Evolutionary conservation across 2,888 invertebrate species (phyloP).

Genomic region (Criorhina ranunculi): DNA sequence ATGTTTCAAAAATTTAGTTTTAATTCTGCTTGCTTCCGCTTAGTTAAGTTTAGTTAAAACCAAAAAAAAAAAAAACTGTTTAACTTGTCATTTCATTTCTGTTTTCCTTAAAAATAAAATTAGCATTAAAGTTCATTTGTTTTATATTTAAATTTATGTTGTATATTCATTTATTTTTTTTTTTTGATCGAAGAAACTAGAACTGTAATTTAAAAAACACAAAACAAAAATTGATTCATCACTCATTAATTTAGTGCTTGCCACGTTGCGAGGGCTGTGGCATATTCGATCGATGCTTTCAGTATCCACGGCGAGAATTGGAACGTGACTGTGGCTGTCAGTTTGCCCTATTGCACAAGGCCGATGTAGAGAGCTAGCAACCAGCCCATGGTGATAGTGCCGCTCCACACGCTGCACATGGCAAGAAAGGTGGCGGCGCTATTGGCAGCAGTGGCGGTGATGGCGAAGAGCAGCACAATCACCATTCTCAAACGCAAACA

Average conservation of each 20-base stretch:
- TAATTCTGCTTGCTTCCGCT: slow-evolving; percentile 74
- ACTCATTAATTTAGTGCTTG: slow-evolving; percentile 82
- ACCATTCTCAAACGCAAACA: slow-evolving; percentile 63
- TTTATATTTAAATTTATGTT: slow-evolving; percentile 21
- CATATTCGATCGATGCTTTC: slow-evolving; percentile 95
- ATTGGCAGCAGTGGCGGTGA: slow-evolving; percentile 78
- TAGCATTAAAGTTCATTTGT: not conserved
- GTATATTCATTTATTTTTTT: slow-evolving; percentile 17
- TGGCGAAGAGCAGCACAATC: slow-evolving; percentile 68
- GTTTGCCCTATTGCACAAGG: slow-evolving; percentile 94
- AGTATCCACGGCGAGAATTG: slow-evolving; percentile 89
- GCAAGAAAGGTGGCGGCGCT: slow-evolving; percentile 79
- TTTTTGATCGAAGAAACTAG: slow-evolving; percentile 11
- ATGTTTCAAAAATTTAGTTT: slow-evolving; percentile 42
- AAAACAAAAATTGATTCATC: slow-evolving; percentile 55
- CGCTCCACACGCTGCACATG: slow-evolving; percentile 81
- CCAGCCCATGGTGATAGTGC: slow-evolving; percentile 81
- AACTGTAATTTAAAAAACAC: slow-evolving; percentile 23
- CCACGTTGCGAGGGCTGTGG: slow-evolving; percentile 92
- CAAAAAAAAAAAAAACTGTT: slow-evolving; percentile 24
- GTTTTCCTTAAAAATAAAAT: slow-evolving; percentile 29
- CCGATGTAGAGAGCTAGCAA: slow-evolving; percentile 88
- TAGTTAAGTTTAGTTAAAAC: slow-evolving; percentile 43
- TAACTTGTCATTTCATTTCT: slow-evolving; percentile 26
- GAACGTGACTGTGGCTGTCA: slow-evolving; percentile 95